Evolutionary conservation across 1,140 invertebrate genomes (phyloP).

Genomic region (Leptopilina boulardi): DNA sequence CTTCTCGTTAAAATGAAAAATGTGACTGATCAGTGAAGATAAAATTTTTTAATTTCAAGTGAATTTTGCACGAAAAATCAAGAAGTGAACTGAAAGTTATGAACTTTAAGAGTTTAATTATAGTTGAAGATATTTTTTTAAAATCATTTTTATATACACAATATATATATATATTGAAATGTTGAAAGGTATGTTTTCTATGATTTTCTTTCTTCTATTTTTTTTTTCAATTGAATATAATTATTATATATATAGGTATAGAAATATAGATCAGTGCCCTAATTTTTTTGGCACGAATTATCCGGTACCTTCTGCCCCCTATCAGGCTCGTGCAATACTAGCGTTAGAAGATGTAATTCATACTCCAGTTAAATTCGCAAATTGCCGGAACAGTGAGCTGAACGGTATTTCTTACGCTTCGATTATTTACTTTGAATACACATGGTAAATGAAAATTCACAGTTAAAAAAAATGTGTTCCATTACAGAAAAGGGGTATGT

Average conservation of each 20-base stretch:
- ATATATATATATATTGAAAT: no score
- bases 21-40: constrained; percentile 3
- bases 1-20: constrained; percentile 77
- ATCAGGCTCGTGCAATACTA: background rate
- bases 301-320: constrained; percentile 13
- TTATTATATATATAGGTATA: background rate
- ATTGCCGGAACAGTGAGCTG: constrained; percentile 25
- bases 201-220: background rate
- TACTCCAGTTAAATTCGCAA: constrained; percentile 28
- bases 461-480: constrained; percentile 14
- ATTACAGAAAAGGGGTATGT: background rate
- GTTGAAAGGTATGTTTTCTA: background rate
- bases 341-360: constrained; percentile 15
- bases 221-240: background rate
- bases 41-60: no score
- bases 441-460: constrained; percentile 1
- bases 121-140: background rate
- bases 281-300: background rate
- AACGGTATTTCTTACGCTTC: constrained; percentile 27
- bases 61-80: no score
- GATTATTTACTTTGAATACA: constrained; percentile 4
- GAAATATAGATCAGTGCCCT: background rate
- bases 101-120: background rate
- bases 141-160: no score
- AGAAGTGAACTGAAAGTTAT: background rate